Evolutionary conservation across 92 coral and sea anemone species (phyloP), one percentile per base, ranked within the genome.

Genomic region (Bergia puertoricense): DNA sequence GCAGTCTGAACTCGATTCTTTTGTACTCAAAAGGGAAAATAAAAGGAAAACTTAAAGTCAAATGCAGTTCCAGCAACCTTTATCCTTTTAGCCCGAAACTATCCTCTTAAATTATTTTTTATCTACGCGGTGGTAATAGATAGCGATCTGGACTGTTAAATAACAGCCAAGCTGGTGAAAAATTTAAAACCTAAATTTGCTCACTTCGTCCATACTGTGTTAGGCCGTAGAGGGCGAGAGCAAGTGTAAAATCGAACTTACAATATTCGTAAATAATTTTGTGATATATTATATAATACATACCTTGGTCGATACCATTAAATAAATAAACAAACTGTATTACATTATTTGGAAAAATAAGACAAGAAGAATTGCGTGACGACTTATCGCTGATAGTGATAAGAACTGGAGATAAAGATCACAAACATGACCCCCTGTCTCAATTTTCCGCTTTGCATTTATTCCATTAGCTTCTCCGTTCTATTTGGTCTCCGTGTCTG

Each of bases 401-500:
- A 68, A 1, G 38, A 68, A 36, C 77, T 74, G 5, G 77, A 42
- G 3, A 10, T 6, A 16, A 40, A 76, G 46, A 6, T n/a, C 30
- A 40, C 18, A 8, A 41, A 18, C 48, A 10, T 8, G 36, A 7
- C 22, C 30, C 23, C 69, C 30, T 15, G 69, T 62, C 69, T 62
- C 20, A 23, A 5, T 76, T 76, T 16, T 8, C 54, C 80, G 80
- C 80, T 22, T 62, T 62, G 20, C 2, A 62, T 76, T n/a, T 39
- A 13, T 41, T 76, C 8, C 11, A 76, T 42, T 18, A 11, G 3
- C 41, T 4, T 75, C 16, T 75, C 30, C 9, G 18, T 16, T 76
- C 54, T 76, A 76, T 38, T 37, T 79, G 16, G 18, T 51, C 43
- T 79, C 66, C 41, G 87, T 36, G 57, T 50, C 69, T 43, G 85